Conservation (phyloP, 2,113 vertebrate species). For the Cynopterus brachyotis region DNA sequence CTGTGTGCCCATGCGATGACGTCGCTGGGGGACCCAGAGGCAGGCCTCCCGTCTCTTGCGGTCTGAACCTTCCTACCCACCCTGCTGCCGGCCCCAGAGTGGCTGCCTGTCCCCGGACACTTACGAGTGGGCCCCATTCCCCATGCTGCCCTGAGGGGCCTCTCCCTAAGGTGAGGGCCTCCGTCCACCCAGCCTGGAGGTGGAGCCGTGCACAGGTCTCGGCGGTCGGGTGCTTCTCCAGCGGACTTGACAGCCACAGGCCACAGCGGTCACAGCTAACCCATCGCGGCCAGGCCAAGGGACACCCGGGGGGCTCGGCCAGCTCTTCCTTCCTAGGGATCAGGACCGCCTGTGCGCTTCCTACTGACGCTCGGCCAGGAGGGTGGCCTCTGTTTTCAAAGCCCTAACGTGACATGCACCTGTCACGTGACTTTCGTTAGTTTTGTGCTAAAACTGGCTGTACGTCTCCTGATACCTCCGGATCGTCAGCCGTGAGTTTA, state of each 20-base stretch:
- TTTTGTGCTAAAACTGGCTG: not conserved
- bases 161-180: not conserved
- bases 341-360: not conserved
- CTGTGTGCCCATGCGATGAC: accelerated
- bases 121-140: not conserved
- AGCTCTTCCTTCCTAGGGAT: not conserved
- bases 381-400: not conserved
- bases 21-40: not conserved
- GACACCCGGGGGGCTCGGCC: not conserved
- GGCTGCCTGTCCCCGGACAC: not conserved
- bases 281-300: not conserved
- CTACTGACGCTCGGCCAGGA: not conserved
- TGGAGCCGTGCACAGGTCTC: no score
- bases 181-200: no score
- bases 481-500: not conserved
- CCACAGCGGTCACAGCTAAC: not conserved
- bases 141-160: not conserved
- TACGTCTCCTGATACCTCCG: not conserved
- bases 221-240: not conserved
- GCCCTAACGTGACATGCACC: not conserved
- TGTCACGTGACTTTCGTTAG: not conserved
- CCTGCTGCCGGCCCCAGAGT: not conserved
- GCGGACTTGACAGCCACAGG: not conserved
- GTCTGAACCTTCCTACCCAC: not conserved
- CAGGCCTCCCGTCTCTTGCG: not conserved